phyloP scores from a whole-genome alignment of 2,797 vertebrate genomes.

The Rhinella marina region DNA sequence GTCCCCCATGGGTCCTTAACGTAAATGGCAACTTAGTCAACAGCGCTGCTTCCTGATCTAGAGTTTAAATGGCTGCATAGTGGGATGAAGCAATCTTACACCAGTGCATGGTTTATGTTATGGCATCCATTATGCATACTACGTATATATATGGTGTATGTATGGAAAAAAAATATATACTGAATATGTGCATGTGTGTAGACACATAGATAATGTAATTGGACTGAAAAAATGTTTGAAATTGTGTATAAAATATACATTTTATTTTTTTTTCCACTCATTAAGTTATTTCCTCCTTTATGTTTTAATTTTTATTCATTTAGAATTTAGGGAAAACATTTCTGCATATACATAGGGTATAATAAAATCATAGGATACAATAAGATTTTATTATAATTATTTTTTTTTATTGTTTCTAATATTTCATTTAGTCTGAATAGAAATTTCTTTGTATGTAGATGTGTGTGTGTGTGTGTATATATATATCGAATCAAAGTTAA shows the following conservation, averaged over 20 bases:
- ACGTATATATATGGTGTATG: background rate
- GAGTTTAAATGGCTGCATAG: background rate
- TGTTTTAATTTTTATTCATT: too few species aligned
- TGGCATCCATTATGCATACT: background rate
- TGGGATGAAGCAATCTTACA: background rate
- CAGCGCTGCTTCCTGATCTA: slow-evolving; percentile 20
- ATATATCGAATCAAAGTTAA: too few species aligned
- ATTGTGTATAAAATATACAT: background rate
- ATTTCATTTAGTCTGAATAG: too few species aligned
- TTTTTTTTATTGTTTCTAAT: too few species aligned
- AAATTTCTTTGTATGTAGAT: too few species aligned
- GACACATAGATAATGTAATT: too few species aligned
- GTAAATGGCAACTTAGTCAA: slow-evolving; percentile 17
- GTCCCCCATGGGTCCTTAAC: slow-evolving; percentile 21
- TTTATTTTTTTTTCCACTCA: too few species aligned
- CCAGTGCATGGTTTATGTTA: background rate
- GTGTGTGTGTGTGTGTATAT: too few species aligned
- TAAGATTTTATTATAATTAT: too few species aligned
- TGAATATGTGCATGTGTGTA: background rate
- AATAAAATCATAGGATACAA: too few species aligned
- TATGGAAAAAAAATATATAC: background rate
- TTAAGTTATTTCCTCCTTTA: background rate
- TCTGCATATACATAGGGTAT: too few species aligned
- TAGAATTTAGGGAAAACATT: too few species aligned
- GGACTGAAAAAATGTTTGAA: background rate